A percentile compares a stretch with the other conserved stretches of the same genome.
Conservation (phyloP, 2,797 vertebrate genomes). For the Chloroceryle amazona region DNA sequence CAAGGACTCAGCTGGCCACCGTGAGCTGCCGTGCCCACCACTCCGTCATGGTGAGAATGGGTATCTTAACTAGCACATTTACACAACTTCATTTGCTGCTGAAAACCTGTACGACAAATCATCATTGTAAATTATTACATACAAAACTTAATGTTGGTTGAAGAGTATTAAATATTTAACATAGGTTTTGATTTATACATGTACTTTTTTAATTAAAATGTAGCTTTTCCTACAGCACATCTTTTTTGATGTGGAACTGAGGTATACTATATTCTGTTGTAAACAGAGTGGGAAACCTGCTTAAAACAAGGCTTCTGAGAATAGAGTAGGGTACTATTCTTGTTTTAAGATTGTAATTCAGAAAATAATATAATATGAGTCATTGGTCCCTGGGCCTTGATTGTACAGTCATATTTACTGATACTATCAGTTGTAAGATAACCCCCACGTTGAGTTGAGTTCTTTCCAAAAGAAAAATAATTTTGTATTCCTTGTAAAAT, state of each 20-base stretch:
- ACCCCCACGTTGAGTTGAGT: slow-evolving; percentile 79
- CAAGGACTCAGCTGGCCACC: slow-evolving; percentile 80
- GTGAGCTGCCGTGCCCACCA: slow-evolving; percentile 76
- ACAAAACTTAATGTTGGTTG: slow-evolving; percentile 84
- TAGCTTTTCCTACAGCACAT: slow-evolving; percentile 86
- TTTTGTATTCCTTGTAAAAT: slow-evolving; percentile 83
- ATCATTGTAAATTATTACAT: slow-evolving; percentile 91
- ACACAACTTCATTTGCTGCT: slow-evolving; percentile 89
- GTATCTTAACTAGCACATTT: slow-evolving; percentile 80
- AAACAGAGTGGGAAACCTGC: slow-evolving; percentile 85
- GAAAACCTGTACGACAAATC: slow-evolving; percentile 85
- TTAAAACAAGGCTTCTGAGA: slow-evolving; percentile 84
- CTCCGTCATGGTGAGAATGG: slow-evolving; percentile 75
- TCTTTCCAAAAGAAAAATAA: slow-evolving; percentile 82
- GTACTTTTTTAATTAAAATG: slow-evolving; percentile 86
- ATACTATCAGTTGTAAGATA: slow-evolving; percentile 86
- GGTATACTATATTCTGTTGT: slow-evolving; percentile 87
- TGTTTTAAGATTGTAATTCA: slow-evolving; percentile 86
- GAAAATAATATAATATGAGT: slow-evolving; percentile 86
- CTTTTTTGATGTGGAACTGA: slow-evolving; percentile 86
- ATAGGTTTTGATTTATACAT: slow-evolving; percentile 89
- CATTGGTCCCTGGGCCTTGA: slow-evolving; percentile 82
- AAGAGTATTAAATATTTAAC: slow-evolving; percentile 92
- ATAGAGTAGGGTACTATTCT: slow-evolving; percentile 84
- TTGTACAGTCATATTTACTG: slow-evolving; percentile 86